Evolutionary conservation across 1,140 invertebrate genomes (phyloP).

Genomic region (Reticulitermes speratus): DNA sequence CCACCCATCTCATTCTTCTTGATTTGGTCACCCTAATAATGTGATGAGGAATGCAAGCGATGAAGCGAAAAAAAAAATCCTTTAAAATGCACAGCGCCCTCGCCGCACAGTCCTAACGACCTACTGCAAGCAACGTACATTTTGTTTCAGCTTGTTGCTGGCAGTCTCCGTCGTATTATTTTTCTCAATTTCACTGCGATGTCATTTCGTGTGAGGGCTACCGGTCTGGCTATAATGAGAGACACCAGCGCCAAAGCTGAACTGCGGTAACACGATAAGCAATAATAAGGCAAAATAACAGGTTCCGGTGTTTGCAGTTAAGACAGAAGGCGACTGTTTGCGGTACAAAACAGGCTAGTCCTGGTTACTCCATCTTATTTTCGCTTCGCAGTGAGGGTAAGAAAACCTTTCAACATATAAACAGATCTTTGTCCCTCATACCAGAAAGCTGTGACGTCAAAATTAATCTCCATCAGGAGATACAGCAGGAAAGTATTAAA

Average conservation of each 20-base stretch:
- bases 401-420: not conserved
- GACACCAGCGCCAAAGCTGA: not conserved
- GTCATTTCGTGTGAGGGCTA: not conserved
- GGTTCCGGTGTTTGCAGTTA: not conserved
- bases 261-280: not conserved
- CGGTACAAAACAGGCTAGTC: not conserved
- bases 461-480: not conserved
- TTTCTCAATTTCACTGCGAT: not conserved
- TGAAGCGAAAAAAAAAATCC: too few species aligned
- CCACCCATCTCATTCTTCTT: too few species aligned
- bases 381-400: not conserved
- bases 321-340: not conserved
- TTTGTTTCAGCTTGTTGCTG: not conserved
- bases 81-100: too few species aligned
- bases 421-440: not conserved
- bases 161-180: not conserved
- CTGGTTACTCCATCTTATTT: not conserved
- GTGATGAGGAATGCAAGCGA: too few species aligned
- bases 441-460: not conserved
- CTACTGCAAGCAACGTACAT: too few species aligned
- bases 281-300: conserved; percentile 3
- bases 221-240: not conserved
- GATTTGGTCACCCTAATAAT: too few species aligned
- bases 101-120: too few species aligned
- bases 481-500: not conserved